Evolutionary conservation across 2,113 vertebrate species (phyloP), one percentile per base, ranked within the genome.

Genomic region (Tinamus guttatus): DNA sequence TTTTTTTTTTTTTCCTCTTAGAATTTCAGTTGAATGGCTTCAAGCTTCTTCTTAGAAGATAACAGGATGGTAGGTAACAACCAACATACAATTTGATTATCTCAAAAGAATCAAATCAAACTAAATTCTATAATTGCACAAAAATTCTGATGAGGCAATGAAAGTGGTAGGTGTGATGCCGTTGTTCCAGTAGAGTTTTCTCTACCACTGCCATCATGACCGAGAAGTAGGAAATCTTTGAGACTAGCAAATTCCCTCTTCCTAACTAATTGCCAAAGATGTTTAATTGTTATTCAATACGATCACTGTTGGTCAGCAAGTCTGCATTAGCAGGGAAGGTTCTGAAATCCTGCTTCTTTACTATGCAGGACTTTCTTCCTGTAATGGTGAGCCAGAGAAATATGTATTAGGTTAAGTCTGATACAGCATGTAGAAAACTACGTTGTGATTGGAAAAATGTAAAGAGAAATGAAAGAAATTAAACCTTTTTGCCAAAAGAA

Each of bases 211-310:
- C 45, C 17, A 47, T 47, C 45, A 47, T 19, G 18, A 54, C 80
- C 83, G 82, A 74, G 75, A 68, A 70, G 76, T 95, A 68, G 0
- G 7, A 59, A 77, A 69, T 85, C 67, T 93, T 89, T n/a, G 49
- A 89, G 84, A 67, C 54, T 85, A 91, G 82, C 58, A 94, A 87
- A 91, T 95, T 77, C 65, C 32, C 30, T 49, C 95, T 95, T 90
- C 45, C 63, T 54, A 70, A 74, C 58, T 88, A 79, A 85, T 82
- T 90, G 79, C 54, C 83, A 74, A 90, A 88, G 82, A 45, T 88
- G 36, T 87, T 93, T 34, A 68, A 86, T 43, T 93, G 90, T 43
- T 19, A 7, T 56, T 56, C 81, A 73, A 22, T 82, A 65, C 74
- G 82, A 77, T 54, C 59, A 70, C 94, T 93, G 68, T 32, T 88